These are phyloP conservation scores for Stichopus horrens DNA, from an alignment of 53 echinoderm and acorn worm species.

Conservation along the genomic window DNA sequence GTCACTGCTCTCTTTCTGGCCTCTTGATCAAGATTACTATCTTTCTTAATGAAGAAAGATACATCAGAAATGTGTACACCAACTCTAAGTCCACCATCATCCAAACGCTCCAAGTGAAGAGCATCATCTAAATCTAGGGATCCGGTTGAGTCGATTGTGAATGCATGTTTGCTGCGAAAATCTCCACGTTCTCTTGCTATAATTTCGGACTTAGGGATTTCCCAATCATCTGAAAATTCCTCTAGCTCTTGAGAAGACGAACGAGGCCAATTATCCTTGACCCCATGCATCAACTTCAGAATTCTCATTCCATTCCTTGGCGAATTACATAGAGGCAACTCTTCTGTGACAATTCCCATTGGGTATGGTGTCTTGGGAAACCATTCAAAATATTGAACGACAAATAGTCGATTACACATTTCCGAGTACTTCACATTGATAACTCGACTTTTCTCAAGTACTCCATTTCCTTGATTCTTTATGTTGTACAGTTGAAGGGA, in stretches of 20 bases:
- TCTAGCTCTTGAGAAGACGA: conserved; percentile 42
- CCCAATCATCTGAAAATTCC: conserved; percentile 59
- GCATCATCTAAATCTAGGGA: conserved; percentile 86
- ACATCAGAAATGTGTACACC: conserved; percentile 93
- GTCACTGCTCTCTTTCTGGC: conserved; percentile 71
- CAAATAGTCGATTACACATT: conserved; percentile 67
- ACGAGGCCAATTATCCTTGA: conserved; percentile 64
- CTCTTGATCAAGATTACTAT: conserved; percentile 53
- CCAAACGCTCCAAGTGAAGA: conserved; percentile 55
- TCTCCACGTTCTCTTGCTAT: conserved; percentile 50
- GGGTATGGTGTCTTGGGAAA: conserved; percentile 62
- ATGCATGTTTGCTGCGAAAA: conserved; percentile 49
- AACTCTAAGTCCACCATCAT: conserved; percentile 46
- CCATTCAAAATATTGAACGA: conserved; percentile 73
- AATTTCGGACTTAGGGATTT: conserved; percentile 61
- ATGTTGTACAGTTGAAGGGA: conserved; percentile 9
- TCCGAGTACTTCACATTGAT: conserved; percentile 59
- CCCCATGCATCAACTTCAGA: conserved; percentile 62
- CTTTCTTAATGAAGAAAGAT: conserved; percentile 47
- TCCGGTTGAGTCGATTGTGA: conserved; percentile 75
- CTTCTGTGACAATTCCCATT: conserved; percentile 71
- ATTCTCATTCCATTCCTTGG: conserved; percentile 57
- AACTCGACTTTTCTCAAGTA: conserved; percentile 12
- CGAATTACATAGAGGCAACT: conserved; percentile 56
- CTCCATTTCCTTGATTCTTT: background rate